These are phyloP conservation scores for Coluber constrictor DNA, from an alignment of 2,797 vertebrate genomes.

Conservation along the genomic window DNA sequence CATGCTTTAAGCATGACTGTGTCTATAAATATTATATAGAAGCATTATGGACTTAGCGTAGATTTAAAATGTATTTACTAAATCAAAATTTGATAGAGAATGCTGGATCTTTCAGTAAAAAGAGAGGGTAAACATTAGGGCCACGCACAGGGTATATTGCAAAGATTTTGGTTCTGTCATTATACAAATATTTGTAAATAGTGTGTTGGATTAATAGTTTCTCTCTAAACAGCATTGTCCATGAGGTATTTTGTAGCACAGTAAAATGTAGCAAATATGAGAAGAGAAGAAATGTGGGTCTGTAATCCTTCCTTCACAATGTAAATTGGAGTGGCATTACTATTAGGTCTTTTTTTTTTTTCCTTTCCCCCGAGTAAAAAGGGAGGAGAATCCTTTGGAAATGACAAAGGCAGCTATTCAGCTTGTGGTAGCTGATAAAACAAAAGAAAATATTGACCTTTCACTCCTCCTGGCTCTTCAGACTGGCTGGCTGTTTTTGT, in stretches of 20 bases:
- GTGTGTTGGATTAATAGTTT: background rate
- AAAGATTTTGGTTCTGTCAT: background rate
- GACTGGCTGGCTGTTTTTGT: conserved; percentile 27
- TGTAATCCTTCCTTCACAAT: background rate
- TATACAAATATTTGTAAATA: background rate
- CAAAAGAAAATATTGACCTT: conserved; percentile 57
- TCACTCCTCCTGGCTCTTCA: conserved; percentile 29
- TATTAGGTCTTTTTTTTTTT: background rate
- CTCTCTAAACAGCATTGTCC: background rate
- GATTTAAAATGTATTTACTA: background rate
- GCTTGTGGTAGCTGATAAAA: background rate
- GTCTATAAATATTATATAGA: conserved; percentile 20
- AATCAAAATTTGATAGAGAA: background rate
- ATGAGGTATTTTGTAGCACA: background rate
- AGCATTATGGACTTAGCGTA: background rate
- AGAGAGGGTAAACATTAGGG: background rate
- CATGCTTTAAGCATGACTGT: conserved; percentile 36
- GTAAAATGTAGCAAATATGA: conserved; percentile 15
- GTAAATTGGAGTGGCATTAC: background rate
- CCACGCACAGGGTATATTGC: background rate
- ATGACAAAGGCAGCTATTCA: background rate
- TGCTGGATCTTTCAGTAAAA: background rate
- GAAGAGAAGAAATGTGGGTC: background rate
- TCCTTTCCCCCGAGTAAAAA: background rate
- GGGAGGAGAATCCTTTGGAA: background rate